Conservation (phyloP, 2,888 invertebrate species). For the Ferdinandea cuprea region DNA sequence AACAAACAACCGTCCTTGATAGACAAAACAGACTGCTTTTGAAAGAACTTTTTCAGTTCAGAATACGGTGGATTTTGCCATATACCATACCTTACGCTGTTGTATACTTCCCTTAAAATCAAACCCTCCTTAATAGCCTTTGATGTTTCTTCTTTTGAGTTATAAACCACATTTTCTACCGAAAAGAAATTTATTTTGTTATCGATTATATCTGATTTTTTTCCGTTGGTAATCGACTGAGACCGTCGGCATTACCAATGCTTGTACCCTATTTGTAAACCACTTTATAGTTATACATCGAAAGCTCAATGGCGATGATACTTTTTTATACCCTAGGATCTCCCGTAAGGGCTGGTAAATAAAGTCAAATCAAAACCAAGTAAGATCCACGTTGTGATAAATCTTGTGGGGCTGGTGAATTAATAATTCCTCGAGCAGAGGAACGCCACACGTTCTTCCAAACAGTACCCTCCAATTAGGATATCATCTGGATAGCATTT, state of each 20-base stretch:
- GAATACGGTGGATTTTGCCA: neutral
- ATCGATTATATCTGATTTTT: no score
- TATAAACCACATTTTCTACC: neutral
- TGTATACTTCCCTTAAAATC: neutral
- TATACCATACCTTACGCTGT: neutral
- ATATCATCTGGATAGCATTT: no score
- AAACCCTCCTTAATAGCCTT: neutral
- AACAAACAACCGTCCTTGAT: conserved; percentile 42
- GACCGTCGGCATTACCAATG: no score
- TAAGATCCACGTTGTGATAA: no score
- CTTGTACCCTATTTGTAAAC: conserved; percentile 35
- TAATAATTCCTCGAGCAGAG: no score
- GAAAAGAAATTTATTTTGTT: no score
- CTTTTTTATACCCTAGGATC: conserved; percentile 33
- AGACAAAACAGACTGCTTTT: conserved; percentile 6
- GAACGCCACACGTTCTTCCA: conserved; percentile 76
- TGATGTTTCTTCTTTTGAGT: neutral
- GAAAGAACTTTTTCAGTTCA: neutral
- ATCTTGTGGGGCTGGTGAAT: no score
- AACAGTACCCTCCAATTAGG: no score
- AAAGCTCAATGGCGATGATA: conserved; percentile 28
- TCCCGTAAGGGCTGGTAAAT: conserved; percentile 11
- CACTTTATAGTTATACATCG: conserved; percentile 45
- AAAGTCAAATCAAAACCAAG: conserved; percentile 69
- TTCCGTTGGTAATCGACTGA: no score